Base-by-base conservation (phyloP, 2,888 invertebrate species). In the Agriotes lineatus region DNA sequence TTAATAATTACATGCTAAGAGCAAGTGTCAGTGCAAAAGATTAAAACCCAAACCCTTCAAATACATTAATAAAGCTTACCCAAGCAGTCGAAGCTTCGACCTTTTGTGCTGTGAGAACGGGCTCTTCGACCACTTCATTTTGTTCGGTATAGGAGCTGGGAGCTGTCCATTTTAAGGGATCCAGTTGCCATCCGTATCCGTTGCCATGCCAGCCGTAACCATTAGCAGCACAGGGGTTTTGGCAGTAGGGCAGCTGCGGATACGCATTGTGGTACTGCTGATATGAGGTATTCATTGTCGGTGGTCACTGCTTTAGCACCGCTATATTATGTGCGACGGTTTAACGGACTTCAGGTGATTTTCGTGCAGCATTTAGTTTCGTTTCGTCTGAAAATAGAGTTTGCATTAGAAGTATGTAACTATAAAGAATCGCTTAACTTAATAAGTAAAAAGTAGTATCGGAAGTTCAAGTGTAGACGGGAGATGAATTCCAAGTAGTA, bases 161-260 rank as follows among this genome's bases (percentile, higher is more conserved):
- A 2, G 77, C 78, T 4, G 79, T 78, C 83, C 83, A 83, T 54
- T 79, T 72, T 25, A 80, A 78, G 4, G 83, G 82, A 72, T 84
- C 84, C 4, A 82, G 70, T 73, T 84, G 84, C 84, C 84, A 85
- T 19, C 85, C 85, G 61, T 82, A 84, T 2, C 85, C 85, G 71
- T 83, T 82, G 14, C 85, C 85, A 66, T 82, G 82, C 85, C 85
- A 85, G 5, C 84, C 84, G 69, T 85, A 85, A 18, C 84, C 84
- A 65, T 84, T 84, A 25, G 78, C 72, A 1, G 83, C 82, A 69
- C 82, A 75, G 0, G 83, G 83, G 1, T 82, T 81, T 72, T 82
- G 82, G 18, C 80, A 78, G 61, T 82, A 82, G 19, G 82, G 79
- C 25, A 84, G 76, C 4, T 75, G 75, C 0, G 84, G 84, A 67